Percentiles rank a stretch among this genome's conserved stretches.
These are phyloP conservation scores for Zoanthus sansibaricus DNA, from an alignment of 92 coral and sea anemone genomes.

Conservation along the genomic window DNA sequence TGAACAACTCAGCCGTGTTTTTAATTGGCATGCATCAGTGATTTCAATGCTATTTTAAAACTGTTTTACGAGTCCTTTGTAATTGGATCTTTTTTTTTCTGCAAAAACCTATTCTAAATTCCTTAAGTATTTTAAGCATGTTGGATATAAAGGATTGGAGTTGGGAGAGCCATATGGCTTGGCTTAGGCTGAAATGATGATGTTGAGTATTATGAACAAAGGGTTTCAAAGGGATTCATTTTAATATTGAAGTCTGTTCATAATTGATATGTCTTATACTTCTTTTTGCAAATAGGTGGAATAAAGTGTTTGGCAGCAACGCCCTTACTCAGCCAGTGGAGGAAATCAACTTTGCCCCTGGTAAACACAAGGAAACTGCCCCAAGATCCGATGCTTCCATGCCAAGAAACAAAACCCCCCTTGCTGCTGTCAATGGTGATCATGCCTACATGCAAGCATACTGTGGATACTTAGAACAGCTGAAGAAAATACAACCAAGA, in stretches of 20 bases:
- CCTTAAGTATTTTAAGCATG: background rate
- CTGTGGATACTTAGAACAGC: slow-evolving; percentile 15
- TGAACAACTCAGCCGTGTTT: too few species aligned
- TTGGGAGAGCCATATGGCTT: background rate
- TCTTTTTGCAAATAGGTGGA: background rate
- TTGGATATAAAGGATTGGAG: background rate
- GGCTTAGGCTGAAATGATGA: background rate
- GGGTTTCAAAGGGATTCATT: background rate
- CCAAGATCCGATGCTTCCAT: slow-evolving; percentile 5
- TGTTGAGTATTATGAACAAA: background rate
- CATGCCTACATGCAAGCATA: background rate
- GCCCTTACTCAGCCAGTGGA: slow-evolving; percentile 48
- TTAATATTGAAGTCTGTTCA: background rate
- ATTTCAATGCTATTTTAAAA: too few species aligned
- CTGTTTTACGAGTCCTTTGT: too few species aligned
- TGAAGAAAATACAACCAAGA: slow-evolving; percentile 47
- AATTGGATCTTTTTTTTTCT: background rate
- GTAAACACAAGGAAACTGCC: slow-evolving; percentile 30
- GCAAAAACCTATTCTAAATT: background rate
- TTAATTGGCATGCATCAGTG: too few species aligned
- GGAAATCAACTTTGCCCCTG: slow-evolving; percentile 43
- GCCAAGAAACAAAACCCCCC: slow-evolving; percentile 32
- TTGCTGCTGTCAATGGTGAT: slow-evolving; percentile 43
- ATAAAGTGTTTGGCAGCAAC: slow-evolving; percentile 16
- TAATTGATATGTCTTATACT: background rate